Evolutionary conservation across 2,113 vertebrate species (phyloP), one percentile per base, ranked within the genome.

Genomic region (Burhinus bistriatus): DNA sequence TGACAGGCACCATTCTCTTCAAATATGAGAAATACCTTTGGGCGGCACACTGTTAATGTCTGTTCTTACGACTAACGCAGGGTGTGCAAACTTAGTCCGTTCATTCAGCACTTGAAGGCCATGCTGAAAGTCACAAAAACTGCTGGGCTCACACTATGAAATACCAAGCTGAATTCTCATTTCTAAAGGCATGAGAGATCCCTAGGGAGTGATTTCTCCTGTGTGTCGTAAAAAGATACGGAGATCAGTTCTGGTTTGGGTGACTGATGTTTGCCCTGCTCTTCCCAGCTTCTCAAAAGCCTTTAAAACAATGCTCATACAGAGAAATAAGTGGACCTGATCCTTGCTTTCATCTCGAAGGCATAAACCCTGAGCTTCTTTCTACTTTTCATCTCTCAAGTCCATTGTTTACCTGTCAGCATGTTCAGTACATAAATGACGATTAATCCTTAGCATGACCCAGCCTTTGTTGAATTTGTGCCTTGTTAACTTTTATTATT

Each of bases 321-420:
- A 91, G 21, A 49, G 68, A 93, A 95, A 47, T 52, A 94, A 84
- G 11, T 75, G 44, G 78, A 94, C 78, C 57, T 83, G 57, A 76
- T 84, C 73, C 34, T 85, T 12, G 9, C 81, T 95, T 95, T 96
- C 81, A 93, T 96, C 73, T 88, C 2, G 1, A 61, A 17, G 13
- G 79, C 57, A 69, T 79, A 61, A 92, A 59, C 7, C 9, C 44
- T 9, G 13, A 70, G 76, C 57, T 91, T 87, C 51, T 75, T 91
- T 87, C 51, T 75, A 71, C 45, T 95, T 92, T 95, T 93, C 73
- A 89, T 42, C 38, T 95, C 77, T 58, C 30, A 73, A 68, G 47
- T 49, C 87, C 75, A 96, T 76, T 94, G 78, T 95, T 94, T 76
- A 64, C 70, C 36, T 91, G 91, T 90, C 95, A 96, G 83, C 49